These are phyloP conservation scores for Coranthus polyacanthus DNA, from an alignment of 2,797 vertebrate genomes.

Conservation along the genomic window DNA sequence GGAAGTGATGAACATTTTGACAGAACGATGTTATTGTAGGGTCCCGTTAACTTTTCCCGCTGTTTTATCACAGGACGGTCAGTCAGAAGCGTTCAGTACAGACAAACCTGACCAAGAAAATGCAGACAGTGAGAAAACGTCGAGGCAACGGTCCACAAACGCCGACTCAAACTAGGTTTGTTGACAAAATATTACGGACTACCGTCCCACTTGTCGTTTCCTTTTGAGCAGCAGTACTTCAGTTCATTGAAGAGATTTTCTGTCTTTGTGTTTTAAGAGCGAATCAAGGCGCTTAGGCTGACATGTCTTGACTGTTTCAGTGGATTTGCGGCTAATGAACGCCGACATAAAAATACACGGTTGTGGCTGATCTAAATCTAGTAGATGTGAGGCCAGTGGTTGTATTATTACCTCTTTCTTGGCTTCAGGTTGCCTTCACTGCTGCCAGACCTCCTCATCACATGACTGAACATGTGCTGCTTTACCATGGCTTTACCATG, in stretches of 20 bases:
- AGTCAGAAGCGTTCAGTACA: accelerated
- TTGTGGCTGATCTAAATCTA: too few species aligned
- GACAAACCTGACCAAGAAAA: constrained; percentile 14
- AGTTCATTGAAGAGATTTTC: neutral
- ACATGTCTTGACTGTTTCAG: too few species aligned
- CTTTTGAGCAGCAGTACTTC: neutral
- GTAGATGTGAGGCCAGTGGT: too few species aligned
- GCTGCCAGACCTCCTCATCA: too few species aligned
- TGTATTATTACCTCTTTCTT: too few species aligned
- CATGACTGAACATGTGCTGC: too few species aligned
- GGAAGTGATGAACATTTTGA: constrained; percentile 44
- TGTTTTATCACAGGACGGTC: neutral
- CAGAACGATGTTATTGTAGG: constrained; percentile 1
- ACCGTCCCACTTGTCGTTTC: too few species aligned
- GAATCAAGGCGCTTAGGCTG: too few species aligned
- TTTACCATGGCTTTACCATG: too few species aligned
- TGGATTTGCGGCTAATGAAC: too few species aligned
- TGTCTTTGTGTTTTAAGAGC: neutral
- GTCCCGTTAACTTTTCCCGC: neutral
- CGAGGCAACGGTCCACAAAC: constrained; percentile 20
- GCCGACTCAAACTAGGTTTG: constrained; percentile 59
- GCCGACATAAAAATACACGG: too few species aligned
- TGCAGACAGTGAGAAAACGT: constrained; percentile 66
- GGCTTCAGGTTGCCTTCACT: too few species aligned
- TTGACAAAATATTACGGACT: neutral